Conservation (phyloP, 1,140 invertebrate species). For the Ostrea edulis region DNA sequence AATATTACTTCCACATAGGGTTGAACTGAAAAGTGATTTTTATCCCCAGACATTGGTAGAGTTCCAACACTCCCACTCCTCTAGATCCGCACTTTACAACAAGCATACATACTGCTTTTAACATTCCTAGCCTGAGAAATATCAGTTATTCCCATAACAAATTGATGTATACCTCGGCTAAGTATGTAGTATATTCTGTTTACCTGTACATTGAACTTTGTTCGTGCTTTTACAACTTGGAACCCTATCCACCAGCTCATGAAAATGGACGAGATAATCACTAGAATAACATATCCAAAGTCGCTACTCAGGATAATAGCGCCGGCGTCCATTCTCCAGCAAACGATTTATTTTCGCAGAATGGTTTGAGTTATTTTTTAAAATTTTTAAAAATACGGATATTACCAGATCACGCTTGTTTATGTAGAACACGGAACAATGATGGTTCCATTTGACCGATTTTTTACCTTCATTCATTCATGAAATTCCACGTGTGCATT, state of each 20-base stretch:
- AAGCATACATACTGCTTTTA: no score
- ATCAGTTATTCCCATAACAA: no score
- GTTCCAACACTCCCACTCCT: no score
- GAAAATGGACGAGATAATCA: constrained; percentile 40
- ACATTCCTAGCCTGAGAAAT: no score
- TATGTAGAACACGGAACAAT: not conserved
- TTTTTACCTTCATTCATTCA: not conserved
- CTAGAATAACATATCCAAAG: constrained; percentile 52
- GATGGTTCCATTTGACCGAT: not conserved
- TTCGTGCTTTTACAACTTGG: constrained; percentile 48
- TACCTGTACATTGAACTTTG: constrained; percentile 54
- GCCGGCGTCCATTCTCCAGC: not conserved
- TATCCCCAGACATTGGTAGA: no score
- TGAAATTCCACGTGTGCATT: not conserved
- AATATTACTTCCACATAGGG: no score
- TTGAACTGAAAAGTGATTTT: no score
- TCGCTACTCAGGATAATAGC: not conserved
- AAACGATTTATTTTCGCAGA: not conserved
- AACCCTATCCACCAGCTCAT: constrained; percentile 46
- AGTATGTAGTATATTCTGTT: not conserved
- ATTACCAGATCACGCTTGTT: not conserved
- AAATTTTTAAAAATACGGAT: not conserved
- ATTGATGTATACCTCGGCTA: no score
- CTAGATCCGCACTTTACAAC: no score
- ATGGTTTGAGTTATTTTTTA: not conserved